phyloP scores from a whole-genome alignment of 2,888 invertebrate genomes.

The Erebia ligea region DNA sequence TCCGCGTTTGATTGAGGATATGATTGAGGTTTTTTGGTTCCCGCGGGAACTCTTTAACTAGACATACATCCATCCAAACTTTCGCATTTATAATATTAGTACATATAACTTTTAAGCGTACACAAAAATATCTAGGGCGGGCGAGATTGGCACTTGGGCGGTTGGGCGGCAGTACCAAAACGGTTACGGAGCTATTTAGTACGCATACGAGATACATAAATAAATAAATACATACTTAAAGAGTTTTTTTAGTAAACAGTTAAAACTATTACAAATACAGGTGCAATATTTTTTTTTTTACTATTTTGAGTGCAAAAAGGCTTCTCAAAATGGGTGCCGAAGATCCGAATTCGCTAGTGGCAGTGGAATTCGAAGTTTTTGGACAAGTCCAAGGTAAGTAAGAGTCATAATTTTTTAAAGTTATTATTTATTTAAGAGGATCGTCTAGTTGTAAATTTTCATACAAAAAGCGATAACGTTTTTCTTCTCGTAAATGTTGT shows the following conservation, averaged over 20 bases:
- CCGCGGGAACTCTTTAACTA: too few species aligned
- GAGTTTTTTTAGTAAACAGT: not conserved
- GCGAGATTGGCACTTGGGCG: conserved; percentile 48
- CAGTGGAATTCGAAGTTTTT: conserved; percentile 95
- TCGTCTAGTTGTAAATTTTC: too few species aligned
- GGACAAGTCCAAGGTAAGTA: conserved; percentile 93
- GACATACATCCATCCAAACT: too few species aligned
- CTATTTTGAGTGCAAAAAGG: conserved; percentile 4
- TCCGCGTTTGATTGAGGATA: too few species aligned
- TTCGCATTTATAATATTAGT: too few species aligned
- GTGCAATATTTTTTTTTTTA: not conserved
- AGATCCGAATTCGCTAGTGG: conserved; percentile 85
- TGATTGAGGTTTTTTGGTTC: too few species aligned
- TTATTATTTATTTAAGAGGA: too few species aligned
- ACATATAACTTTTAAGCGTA: not conserved
- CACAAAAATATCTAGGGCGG: conserved; percentile 43
- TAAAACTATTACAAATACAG: not conserved
- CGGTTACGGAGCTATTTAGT: conserved; percentile 41
- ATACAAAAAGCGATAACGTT: too few species aligned
- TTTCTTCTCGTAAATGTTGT: too few species aligned
- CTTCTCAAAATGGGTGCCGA: conserved; percentile 78
- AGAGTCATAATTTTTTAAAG: not conserved
- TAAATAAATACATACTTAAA: conserved; percentile 7
- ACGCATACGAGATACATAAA: conserved; percentile 18
- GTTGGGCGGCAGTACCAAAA: conserved; percentile 54